Evolutionary conservation across 2,797 vertebrate genomes (phyloP), one percentile per base, ranked within the genome.

Genomic region (Threskiornis aethiopicus): DNA sequence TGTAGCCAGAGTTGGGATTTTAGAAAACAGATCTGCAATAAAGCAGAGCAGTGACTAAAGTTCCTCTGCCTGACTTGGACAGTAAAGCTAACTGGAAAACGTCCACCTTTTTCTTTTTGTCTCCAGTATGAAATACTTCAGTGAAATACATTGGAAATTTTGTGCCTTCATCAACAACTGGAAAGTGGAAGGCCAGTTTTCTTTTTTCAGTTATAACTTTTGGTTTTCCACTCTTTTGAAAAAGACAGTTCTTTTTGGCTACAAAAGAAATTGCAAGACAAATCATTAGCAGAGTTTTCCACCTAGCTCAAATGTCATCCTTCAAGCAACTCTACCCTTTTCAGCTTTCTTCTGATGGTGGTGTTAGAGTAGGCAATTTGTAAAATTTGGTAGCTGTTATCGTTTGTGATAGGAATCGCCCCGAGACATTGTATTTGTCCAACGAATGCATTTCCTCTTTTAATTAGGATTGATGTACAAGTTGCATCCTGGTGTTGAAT

Each of bases 201-300:
- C 16, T 86, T 75, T 84, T 80, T 51, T 59, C 42, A 76, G 33
- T 81, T 84, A 3, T 6, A 49, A 75, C 54, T 83, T 91, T 91
- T 80, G n/a, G 10, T 17, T 89, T 89, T 91, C 52, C 6, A 13
- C 46, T 51, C 15, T 52, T 84, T 76, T 77, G 31, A 73, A 62
- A 75, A 84, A 46, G 51, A 47, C 9, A 46, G 9, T 24, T 81
- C 31, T 62, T 91, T 77, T 54, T 51, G 44, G 16, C 71, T 77
- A 29, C 28, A 64, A 73, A 91, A 83, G 55, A 77, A 87, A 75
- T 64, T 35, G 11, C 41, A 59, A 83, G 37, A 57, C 16, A 94
- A 92, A 85, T 89, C 61, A 75, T 87, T 92, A 96, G 25, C 44
- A 73, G 58, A 67, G 81, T 44, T 91, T 92, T 83, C 89, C 24